phyloP scores from a whole-genome alignment of 1,140 invertebrate genomes.

The Camponotus pennsylvanicus region DNA sequence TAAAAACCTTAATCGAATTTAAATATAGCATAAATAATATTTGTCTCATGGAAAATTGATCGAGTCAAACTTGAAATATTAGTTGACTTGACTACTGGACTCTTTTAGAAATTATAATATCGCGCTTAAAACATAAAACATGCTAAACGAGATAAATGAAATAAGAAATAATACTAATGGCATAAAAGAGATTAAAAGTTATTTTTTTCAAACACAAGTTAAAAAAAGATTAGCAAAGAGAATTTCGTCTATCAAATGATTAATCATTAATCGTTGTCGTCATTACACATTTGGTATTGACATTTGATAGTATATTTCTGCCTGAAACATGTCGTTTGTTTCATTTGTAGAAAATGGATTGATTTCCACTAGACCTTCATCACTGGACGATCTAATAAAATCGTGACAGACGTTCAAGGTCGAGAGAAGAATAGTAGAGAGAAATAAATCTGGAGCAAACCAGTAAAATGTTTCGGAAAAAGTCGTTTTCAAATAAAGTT shows the following conservation, averaged over 20 bases:
- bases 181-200: slow-evolving; percentile 5
- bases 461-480: background rate
- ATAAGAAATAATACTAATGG: background rate
- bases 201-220: background rate
- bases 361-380: slow-evolving; percentile 60
- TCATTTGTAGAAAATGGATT: slow-evolving; percentile 20
- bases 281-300: slow-evolving; percentile 7
- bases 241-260: background rate
- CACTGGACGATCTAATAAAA: slow-evolving; percentile 60
- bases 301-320: background rate
- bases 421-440: background rate
- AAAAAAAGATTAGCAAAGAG: background rate
- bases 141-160: background rate
- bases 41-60: background rate
- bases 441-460: background rate
- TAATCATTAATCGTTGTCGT: background rate
- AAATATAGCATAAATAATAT: background rate
- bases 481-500: background rate
- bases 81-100: background rate
- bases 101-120: background rate
- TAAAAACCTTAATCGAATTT: background rate
- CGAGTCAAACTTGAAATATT: background rate
- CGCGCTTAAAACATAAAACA: background rate
- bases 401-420: background rate
- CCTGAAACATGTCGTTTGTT: slow-evolving; percentile 3